Percentiles rank a stretch among this genome's conserved stretches.
These are phyloP conservation scores for Cephalopterus ornatus DNA, from an alignment of 2,113 vertebrate species.

Conservation along the genomic window DNA sequence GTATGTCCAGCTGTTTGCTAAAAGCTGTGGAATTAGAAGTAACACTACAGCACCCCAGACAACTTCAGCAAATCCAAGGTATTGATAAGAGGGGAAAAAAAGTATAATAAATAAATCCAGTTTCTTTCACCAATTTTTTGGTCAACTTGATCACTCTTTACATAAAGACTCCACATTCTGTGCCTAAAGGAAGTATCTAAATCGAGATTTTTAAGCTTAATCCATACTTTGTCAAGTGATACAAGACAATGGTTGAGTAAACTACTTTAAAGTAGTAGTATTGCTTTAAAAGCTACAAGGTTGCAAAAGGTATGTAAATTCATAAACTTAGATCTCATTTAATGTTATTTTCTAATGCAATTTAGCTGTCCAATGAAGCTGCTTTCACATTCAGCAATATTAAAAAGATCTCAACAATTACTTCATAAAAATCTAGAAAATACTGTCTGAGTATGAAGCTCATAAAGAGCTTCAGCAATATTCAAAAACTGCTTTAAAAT, in stretches of 20 bases:
- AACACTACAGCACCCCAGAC: background rate
- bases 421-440: constrained; percentile 55
- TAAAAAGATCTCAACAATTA: constrained; percentile 61
- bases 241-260: background rate
- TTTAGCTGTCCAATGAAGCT: constrained; percentile 34
- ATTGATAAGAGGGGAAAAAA: background rate
- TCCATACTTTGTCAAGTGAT: background rate
- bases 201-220: background rate
- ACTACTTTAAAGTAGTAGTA: background rate
- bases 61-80: background rate
- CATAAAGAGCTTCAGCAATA: constrained; percentile 53
- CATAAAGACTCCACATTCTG: background rate
- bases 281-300: background rate
- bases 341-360: constrained; percentile 6
- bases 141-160: background rate
- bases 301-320: background rate
- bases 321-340: constrained; percentile 19
- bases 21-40: background rate
- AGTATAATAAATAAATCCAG: background rate
- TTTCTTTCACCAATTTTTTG: background rate
- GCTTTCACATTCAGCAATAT: constrained; percentile 39
- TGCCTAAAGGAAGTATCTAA: background rate
- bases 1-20: background rate
- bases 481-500: constrained; percentile 63
- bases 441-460: constrained; percentile 16